Base-by-base conservation (phyloP, 2,888 invertebrate species). In the Temnothorax rugatulus region DNA sequence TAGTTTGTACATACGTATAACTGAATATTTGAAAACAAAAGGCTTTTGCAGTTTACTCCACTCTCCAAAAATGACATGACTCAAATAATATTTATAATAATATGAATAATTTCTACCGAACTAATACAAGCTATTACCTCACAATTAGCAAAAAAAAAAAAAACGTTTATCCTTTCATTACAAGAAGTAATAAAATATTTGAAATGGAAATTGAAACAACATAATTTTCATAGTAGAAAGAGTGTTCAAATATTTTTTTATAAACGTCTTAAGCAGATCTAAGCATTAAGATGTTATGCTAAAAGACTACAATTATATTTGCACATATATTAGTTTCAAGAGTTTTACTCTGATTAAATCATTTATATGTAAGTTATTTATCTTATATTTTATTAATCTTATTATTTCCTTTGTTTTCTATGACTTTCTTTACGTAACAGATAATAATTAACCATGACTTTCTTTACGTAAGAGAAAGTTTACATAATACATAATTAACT, bases 371-470 rank as follows among this genome's bases (percentile, higher is more conserved):
- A 74, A 59, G 4, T 44, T 41, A 61, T 50, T 25, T 34, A 29
- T n/a, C 0, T 47, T 13, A 38, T 57, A 34, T 44, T 34, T 61
- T n/a, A 64, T 52, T 52, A 38, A 52, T 64, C 3, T 64, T 15
- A 21, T 52, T n/a, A 38, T 50, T 52, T 63, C 15, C 47, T 15
- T 57, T 57, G 7, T 34, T 74, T 9, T 47, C 13, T 4, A 29
- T 29, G 9, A 57, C 3, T 69, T 29, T 68, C n/a, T 77, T 52
- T 0, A n/a, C 34, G 9, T 15, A 69, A 2, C 3, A 76, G 2
- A 15, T 77, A 77, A 77, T 57, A 77, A 77, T 57, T 68, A 77
- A 29, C 8, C 2, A 29, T 29, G 15, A 57, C 3, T 69, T 29
- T 68, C 29, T 77, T 52, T 0, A 29, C 29, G 2, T 29, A 29